phyloP scores from a whole-genome alignment of 2,888 invertebrate genomes.

The Amphipoea lucens region DNA sequence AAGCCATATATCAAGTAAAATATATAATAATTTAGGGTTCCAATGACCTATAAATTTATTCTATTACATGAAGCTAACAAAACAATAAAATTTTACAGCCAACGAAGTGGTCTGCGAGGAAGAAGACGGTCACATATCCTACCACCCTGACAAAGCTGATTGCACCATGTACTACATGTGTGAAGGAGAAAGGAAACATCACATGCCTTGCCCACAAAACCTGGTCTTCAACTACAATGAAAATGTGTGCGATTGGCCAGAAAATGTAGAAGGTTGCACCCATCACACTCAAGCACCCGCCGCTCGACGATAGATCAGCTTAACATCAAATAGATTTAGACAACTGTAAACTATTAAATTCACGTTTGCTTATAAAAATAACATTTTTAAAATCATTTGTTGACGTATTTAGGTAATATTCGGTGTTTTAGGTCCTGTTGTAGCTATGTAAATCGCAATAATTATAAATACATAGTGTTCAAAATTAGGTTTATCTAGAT shows the following conservation, averaged over 20 bases:
- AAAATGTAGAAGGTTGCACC: constrained; percentile 96
- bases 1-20: neutral
- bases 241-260: constrained; percentile 99
- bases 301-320: constrained; percentile 81
- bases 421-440: constrained; percentile 61
- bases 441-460: constrained; percentile 70
- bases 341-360: constrained; percentile 57
- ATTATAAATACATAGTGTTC: constrained; percentile 69
- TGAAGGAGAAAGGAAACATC: constrained; percentile 98
- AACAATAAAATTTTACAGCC: constrained; percentile 90
- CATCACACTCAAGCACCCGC: constrained; percentile 89
- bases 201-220: constrained; percentile 98
- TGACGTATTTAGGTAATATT: constrained; percentile 65
- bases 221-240: constrained; percentile 97
- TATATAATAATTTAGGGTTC: neutral
- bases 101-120: constrained; percentile 97
- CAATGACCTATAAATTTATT: neutral
- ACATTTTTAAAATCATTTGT: constrained; percentile 55
- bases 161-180: constrained; percentile 99
- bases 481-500: constrained; percentile 67
- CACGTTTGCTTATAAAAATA: constrained; percentile 67
- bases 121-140: constrained; percentile 98
- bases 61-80: neutral
- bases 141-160: constrained; percentile 96
- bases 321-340: constrained; percentile 50